Evolutionary conservation across 2,888 invertebrate species (phyloP).

Genomic region (Dasypogon diadema): DNA sequence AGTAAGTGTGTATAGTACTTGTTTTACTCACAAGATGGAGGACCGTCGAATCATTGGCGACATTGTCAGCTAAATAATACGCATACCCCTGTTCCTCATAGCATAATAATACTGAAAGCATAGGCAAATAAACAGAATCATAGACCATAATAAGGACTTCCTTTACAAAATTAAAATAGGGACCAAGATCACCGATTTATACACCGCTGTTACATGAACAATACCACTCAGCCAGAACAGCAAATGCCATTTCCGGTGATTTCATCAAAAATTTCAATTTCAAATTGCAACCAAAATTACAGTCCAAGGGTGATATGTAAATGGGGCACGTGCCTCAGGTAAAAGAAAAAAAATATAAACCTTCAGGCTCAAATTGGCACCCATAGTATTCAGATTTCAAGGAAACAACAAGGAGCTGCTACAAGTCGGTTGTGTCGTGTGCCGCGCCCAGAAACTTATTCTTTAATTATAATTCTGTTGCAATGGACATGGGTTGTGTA

Average conservation of each 20-base stretch:
- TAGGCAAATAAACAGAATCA: too few species aligned
- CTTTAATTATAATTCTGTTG: constrained; percentile 33
- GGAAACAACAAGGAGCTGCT: constrained; percentile 30
- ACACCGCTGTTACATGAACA: neutral
- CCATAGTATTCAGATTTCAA: constrained; percentile 40
- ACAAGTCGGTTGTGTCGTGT: constrained; percentile 26
- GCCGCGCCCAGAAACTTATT: constrained; percentile 21
- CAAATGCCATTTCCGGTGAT: constrained; percentile 44
- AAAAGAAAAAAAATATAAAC: too few species aligned
- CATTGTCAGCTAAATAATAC: too few species aligned
- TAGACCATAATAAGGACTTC: constrained; percentile 7
- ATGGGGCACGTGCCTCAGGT: constrained; percentile 37
- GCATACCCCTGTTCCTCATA: too few species aligned
- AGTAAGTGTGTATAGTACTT: too few species aligned
- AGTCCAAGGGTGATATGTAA: constrained; percentile 37
- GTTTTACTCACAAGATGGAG: too few species aligned
- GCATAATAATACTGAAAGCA: too few species aligned
- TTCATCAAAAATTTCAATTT: constrained; percentile 44
- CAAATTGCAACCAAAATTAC: constrained; percentile 44
- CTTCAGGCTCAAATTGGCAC: neutral
- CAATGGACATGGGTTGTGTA: neutral
- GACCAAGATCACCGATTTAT: neutral
- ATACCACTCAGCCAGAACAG: constrained; percentile 39
- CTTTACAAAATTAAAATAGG: neutral
- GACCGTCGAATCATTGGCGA: too few species aligned